Evolutionary conservation across 2,888 invertebrate species (phyloP).

Genomic region (Protonemura montana): DNA sequence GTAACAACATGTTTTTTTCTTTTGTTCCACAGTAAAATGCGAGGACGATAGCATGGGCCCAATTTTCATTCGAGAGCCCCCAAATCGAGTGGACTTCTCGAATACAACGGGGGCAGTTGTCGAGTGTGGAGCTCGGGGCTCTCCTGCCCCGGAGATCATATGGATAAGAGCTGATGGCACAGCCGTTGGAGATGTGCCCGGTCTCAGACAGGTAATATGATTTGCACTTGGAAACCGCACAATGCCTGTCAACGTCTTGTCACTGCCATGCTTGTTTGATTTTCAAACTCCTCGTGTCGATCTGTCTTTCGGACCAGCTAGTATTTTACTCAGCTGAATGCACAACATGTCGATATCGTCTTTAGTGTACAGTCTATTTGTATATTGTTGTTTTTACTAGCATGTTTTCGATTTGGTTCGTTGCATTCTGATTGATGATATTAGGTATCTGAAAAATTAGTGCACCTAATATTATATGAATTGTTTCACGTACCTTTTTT

Average conservation of each 20-base stretch:
- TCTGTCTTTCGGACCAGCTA: no score
- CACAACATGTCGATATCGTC: not conserved
- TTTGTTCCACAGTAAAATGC: conserved; percentile 55
- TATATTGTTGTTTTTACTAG: no score
- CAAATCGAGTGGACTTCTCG: conserved; percentile 90
- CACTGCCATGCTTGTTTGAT: no score
- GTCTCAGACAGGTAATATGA: conserved; percentile 74
- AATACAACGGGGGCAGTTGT: conserved; percentile 93
- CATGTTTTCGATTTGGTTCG: not conserved
- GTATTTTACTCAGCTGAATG: not conserved
- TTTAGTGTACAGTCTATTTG: not conserved
- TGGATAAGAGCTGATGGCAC: conserved; percentile 93
- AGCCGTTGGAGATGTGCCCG: conserved; percentile 90
- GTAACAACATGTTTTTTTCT: not conserved
- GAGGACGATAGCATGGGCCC: conserved; percentile 87
- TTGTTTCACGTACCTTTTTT: not conserved
- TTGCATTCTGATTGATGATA: not conserved
- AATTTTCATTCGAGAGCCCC: conserved; percentile 90
- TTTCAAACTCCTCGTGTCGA: no score
- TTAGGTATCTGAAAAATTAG: not conserved
- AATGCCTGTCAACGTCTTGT: not conserved
- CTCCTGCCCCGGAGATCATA: conserved; percentile 89
- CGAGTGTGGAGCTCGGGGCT: conserved; percentile 90
- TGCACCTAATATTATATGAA: not conserved
- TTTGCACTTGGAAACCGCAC: not conserved